These are phyloP conservation scores for Okamejei kenojei DNA, from an alignment of 2,797 vertebrate genomes.

Conservation along the genomic window DNA sequence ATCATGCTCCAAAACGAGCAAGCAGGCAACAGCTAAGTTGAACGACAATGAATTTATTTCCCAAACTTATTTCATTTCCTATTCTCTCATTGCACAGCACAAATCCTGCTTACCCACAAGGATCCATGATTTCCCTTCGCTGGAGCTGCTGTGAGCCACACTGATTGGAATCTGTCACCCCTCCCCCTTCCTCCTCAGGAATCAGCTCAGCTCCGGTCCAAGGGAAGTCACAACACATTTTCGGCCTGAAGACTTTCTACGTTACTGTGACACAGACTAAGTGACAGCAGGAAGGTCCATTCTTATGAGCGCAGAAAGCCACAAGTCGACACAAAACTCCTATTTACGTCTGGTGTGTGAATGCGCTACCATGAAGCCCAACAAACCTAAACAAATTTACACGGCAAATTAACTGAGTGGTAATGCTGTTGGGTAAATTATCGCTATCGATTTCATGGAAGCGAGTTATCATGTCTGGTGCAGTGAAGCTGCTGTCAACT, in stretches of 20 bases:
- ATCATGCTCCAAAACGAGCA: not conserved
- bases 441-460: not conserved
- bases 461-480: not conserved
- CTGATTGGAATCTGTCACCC: conserved; percentile 30
- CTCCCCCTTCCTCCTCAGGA: not conserved
- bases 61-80: not conserved
- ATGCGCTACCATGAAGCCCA: not conserved
- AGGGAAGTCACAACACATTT: conserved; percentile 22
- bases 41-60: not conserved
- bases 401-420: not conserved
- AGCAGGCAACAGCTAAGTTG: not conserved
- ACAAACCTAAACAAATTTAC: not conserved
- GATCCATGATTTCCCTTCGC: not conserved
- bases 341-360: not conserved
- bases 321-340: too few species aligned
- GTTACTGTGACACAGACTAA: not conserved
- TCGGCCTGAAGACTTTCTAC: not conserved
- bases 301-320: not conserved
- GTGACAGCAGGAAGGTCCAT: too few species aligned
- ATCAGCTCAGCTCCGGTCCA: not conserved
- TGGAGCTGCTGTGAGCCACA: not conserved
- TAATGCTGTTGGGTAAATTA: not conserved
- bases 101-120: conserved; percentile 21
- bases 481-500: not conserved
- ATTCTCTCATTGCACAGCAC: too few species aligned